Percentiles rank a stretch among this genome's conserved stretches.
These are phyloP conservation scores for Leucophenga montana DNA, from an alignment of 2,888 invertebrate genomes.

Conservation along the genomic window DNA sequence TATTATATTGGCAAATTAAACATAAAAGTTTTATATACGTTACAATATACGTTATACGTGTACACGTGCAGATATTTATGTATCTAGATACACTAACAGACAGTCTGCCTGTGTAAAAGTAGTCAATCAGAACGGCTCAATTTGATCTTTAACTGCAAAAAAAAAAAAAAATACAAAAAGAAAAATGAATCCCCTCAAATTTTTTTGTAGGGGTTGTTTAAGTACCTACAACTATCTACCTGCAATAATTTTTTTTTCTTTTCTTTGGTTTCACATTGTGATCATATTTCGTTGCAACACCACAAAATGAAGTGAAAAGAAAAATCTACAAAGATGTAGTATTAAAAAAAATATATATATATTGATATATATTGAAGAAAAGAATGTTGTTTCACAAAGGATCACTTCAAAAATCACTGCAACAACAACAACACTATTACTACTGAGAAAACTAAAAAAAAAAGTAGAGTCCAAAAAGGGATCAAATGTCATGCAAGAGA, in stretches of 20 bases:
- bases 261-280: conserved; percentile 11
- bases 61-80: conserved; percentile 42
- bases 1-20: too few species aligned
- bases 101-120: too few species aligned
- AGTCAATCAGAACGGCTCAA: background rate
- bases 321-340: conserved; percentile 6
- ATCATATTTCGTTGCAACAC: conserved; percentile 34
- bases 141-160: conserved; percentile 31
- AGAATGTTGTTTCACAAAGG: conserved; percentile 37
- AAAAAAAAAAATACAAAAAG: conserved; percentile 23
- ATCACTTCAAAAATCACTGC: conserved; percentile 32
- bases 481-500: conserved; percentile 49
- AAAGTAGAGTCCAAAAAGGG: conserved; percentile 37
- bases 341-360: conserved; percentile 16
- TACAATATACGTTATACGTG: conserved; percentile 2
- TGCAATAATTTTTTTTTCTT: conserved; percentile 52
- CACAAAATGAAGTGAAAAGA: conserved; percentile 1
- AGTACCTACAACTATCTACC: conserved; percentile 49
- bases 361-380: conserved; percentile 33
- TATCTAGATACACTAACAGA: background rate
- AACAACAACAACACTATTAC: conserved; percentile 18
- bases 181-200: conserved; percentile 22
- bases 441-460: conserved; percentile 8
- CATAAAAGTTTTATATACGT: background rate
- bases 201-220: conserved; percentile 19